Base-by-base conservation (phyloP, 2,113 vertebrate species). In the Camelus dromedarius region DNA sequence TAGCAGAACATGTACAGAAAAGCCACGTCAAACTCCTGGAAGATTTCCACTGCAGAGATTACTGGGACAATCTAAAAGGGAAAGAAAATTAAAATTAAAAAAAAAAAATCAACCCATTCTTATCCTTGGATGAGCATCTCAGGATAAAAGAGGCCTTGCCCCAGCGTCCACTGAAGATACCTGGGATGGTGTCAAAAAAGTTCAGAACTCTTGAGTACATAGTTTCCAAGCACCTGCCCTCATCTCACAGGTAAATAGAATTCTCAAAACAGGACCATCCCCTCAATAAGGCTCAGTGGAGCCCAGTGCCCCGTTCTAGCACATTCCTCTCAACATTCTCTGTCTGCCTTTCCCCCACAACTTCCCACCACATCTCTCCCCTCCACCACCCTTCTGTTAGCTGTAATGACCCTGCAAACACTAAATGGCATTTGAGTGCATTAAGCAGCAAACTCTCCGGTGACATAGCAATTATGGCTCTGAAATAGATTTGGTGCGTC, bases 401-500 rank as follows among this genome's bases (percentile, higher is more conserved):
- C 97, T 54, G 89, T 98, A 99, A 99, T 99, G 98, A 99, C 98
- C 98, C 98, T 98, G 98, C 98, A 98, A 98, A 99, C 98, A 98
- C 98, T 98, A 98, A 99, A 98, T 98, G 98, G 98, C 98, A 98
- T 98, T 98, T 98, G 98, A 98, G 98, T 98, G 98, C 99, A 98
- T 99, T 99, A 99, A 96, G 98, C 98, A 98, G 98, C 98, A 98
- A 98, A 98, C 98, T 98, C 98, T 98, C 98, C 18, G 50, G 98
- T 99, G 98, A 99, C 99, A 99, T 99, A 98, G 99, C 99, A 99
- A 99, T 99, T 99, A 99, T 92, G 98, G 98, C 98, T 99, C 99
- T 99, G 99, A 99, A 99, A 99, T 99, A 99, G 99, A 99, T 99
- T 98, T 98, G 99, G 99, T 99, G 99, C 99, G 99, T 99, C 98